These are phyloP conservation scores for Drosophila aldrichi DNA, from an alignment of 2,888 invertebrate genomes.

Conservation along the genomic window DNA sequence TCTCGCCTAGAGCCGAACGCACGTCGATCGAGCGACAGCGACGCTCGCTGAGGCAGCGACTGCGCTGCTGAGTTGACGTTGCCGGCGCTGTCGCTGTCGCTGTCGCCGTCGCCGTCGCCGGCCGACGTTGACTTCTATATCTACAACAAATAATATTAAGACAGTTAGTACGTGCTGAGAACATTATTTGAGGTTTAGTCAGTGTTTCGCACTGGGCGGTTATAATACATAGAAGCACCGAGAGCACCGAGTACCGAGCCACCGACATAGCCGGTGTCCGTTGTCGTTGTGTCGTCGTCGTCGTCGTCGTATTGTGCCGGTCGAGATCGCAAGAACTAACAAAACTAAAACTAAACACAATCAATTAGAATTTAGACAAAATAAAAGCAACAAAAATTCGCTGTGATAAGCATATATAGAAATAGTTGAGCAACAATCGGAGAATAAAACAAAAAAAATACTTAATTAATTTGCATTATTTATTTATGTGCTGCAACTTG, in stretches of 20 bases:
- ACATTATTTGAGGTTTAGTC: constrained; percentile 84
- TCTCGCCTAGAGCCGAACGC: constrained; percentile 36
- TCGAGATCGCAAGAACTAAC: constrained; percentile 31
- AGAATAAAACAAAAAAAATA: constrained; percentile 1
- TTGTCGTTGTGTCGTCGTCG: constrained; percentile 4
- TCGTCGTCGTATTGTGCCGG: constrained; percentile 34
- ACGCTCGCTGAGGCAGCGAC: constrained; percentile 20
- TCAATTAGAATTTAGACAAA: constrained; percentile 17
- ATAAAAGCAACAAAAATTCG: neutral
- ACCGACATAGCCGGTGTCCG: constrained; percentile 29
- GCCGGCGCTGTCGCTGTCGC: constrained; percentile 14
- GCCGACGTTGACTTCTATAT: constrained; percentile 77
- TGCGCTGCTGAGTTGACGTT: constrained; percentile 16
- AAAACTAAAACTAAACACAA: constrained; percentile 16
- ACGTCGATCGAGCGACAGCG: constrained; percentile 6
- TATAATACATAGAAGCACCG: constrained; percentile 73
- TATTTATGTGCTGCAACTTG: constrained; percentile 49
- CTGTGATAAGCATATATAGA: constrained; percentile 33
- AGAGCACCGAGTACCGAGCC: constrained; percentile 45
- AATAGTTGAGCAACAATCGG: neutral
- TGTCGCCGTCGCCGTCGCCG: constrained; percentile 23
- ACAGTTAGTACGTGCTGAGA: constrained; percentile 84
- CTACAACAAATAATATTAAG: constrained; percentile 83
- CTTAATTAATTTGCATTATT: constrained; percentile 43
- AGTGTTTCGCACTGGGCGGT: constrained; percentile 80